phyloP scores from a whole-genome alignment of 2,113 vertebrate species.

The Lontra canadensis region DNA sequence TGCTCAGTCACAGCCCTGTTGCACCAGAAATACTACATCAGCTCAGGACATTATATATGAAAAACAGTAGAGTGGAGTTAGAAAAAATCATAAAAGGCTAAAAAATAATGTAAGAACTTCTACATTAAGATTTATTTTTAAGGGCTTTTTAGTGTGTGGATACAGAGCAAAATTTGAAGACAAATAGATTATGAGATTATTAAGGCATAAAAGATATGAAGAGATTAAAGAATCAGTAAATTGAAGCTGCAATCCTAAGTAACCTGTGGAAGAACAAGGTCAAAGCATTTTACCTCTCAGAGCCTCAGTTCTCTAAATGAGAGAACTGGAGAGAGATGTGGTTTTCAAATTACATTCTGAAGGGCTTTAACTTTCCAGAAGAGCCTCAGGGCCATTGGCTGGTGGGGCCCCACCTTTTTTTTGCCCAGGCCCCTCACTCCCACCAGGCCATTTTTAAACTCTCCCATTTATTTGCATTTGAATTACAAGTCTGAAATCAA shows the following conservation, averaged over 20 bases:
- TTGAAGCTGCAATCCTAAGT: not conserved
- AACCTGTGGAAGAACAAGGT: not conserved
- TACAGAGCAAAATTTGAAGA: conserved; percentile 19
- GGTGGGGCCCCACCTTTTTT: not conserved
- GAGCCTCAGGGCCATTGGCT: not conserved
- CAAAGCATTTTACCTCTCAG: not conserved
- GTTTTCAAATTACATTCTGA: not conserved
- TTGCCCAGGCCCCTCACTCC: not conserved
- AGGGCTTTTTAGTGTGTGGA: not conserved
- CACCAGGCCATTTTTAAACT: not conserved
- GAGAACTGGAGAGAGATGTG: not conserved
- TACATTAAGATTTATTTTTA: not conserved
- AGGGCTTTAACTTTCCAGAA: not conserved
- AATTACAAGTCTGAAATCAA: conserved; percentile 6
- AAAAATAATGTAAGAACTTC: not conserved
- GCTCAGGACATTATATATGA: not conserved
- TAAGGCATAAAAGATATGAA: not conserved
- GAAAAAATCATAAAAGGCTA: not conserved
- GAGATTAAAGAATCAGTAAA: not conserved
- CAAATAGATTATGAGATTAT: not conserved
- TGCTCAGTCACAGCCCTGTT: not conserved
- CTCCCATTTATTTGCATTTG: not conserved
- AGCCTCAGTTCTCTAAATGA: not conserved
- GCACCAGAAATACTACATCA: not conserved
- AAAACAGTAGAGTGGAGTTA: not conserved